Base-by-base conservation (phyloP, 1,140 invertebrate genomes). In the Tetramorium alpestre region DNA sequence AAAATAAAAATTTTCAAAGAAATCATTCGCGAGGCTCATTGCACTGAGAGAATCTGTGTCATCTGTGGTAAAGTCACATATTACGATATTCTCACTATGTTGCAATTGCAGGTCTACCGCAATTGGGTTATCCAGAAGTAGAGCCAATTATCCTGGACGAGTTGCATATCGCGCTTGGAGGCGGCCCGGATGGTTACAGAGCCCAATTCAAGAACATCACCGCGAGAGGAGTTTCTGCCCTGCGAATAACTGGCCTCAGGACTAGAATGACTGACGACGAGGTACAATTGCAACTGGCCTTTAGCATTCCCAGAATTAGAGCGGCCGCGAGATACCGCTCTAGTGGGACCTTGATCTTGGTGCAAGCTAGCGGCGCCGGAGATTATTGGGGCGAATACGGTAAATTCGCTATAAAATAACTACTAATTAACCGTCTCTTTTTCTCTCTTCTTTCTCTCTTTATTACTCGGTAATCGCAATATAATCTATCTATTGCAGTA, bases 331-430 rank as follows among this genome's bases (percentile, higher is more conserved):
- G 97, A 84, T 98, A 98, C 94, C 96, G 97, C 84, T 98, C 97
- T 8, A 97, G 97, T 60, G 98, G 98, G 44, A 96, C 97, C 4
- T 95, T 98, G 47, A 96, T 98, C 88, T 95, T 98, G 70, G 97
- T 98, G 0, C 96, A 97, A 90, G 97, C 98, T 18, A 97, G 97
- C 11, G 97, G 97, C 4, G 97, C 97, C 76, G 97, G 98, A 3
- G 97, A 98, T 93, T 98, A 98, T 93, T 98, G 97, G 97, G 98
- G 98, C 51, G 97, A 98, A 96, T 98, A 98, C 93, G 97, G 97
- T 98, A 93, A 94, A 93, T 90, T 1, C 1, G 11, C 38, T 44
- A 22, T 33, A 22, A 41, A 60, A 56, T 10, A 54, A 51, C 7
- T 51, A 54, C 3, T 33, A 54, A 54, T 73, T 73, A 54, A 7